Evolutionary conservation across 1,140 invertebrate genomes (phyloP).

Genomic region (Adoxophyes honmai): DNA sequence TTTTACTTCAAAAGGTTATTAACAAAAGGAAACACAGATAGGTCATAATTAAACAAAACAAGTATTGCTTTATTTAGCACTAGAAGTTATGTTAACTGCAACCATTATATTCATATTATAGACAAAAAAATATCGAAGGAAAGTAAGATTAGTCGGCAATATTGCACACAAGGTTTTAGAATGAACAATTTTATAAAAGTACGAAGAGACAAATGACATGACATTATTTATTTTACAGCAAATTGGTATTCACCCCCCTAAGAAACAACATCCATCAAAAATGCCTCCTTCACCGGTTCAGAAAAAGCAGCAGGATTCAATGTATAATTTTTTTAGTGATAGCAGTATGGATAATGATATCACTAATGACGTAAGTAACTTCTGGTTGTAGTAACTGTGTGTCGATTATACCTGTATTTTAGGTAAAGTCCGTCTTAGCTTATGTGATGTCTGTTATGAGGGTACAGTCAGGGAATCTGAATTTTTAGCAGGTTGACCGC

Average conservation of each 20-base stretch:
- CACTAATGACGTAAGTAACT: slow-evolving; percentile 19
- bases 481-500: too few relatives aligned
- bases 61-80: not conserved
- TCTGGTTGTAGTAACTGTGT: too few relatives aligned
- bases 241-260: not conserved
- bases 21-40: not conserved
- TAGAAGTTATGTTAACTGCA: not conserved
- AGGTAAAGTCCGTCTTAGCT: too few relatives aligned
- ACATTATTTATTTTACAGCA: not conserved
- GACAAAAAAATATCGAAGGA: too few relatives aligned
- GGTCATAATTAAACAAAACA: not conserved
- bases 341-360: slow-evolving; percentile 23
- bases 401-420: too few relatives aligned
- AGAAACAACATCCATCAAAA: not conserved
- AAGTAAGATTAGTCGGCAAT: too few relatives aligned
- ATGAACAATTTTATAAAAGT: too few relatives aligned
- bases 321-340: slow-evolving; percentile 48
- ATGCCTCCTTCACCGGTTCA: not conserved
- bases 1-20: not conserved
- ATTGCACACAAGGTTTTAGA: too few relatives aligned
- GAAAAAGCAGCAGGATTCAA: not conserved
- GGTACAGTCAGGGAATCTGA: too few relatives aligned
- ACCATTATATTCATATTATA: too few relatives aligned
- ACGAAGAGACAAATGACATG: too few relatives aligned
- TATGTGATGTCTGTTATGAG: too few relatives aligned